phyloP scores from a whole-genome alignment of 1,140 invertebrate species.

The Plutomurus gul region DNA sequence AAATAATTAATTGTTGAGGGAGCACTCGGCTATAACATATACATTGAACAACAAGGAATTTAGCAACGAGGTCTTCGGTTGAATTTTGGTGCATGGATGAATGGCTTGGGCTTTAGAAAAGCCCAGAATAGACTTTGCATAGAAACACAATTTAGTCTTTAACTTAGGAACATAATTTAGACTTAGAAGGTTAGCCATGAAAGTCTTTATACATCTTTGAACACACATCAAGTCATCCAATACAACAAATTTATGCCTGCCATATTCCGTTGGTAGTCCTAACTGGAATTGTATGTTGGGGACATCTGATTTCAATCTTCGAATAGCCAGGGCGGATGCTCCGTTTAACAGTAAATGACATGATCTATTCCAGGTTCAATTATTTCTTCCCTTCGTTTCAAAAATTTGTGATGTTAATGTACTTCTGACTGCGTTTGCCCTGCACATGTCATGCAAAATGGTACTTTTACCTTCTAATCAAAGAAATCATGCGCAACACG shows the following conservation, averaged over 20 bases:
- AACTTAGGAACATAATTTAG: too few species aligned
- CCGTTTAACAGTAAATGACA: constrained; percentile 37
- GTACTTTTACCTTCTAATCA: neutral
- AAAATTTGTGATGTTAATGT: neutral
- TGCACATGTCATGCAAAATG: neutral
- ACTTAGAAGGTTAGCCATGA: too few species aligned
- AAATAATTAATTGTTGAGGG: too few species aligned
- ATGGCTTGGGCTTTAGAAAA: neutral
- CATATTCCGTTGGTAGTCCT: neutral
- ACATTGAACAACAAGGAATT: too few species aligned
- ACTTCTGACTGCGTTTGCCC: neutral
- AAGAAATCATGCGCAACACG: neutral
- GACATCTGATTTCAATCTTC: neutral
- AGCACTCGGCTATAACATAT: too few species aligned
- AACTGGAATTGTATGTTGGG: constrained; percentile 30
- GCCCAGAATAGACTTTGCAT: too few species aligned
- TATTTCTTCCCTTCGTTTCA: constrained; percentile 32
- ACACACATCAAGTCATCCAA: constrained; percentile 44
- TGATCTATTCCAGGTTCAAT: neutral
- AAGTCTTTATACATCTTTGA: constrained; percentile 1
- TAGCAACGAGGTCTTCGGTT: too few species aligned
- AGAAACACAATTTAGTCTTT: too few species aligned
- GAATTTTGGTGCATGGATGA: neutral
- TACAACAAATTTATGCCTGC: constrained; percentile 1
- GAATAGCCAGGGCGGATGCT: constrained; percentile 9